phyloP scores from a whole-genome alignment of 2,113 vertebrate species.

The Montifringilla adamsi region DNA sequence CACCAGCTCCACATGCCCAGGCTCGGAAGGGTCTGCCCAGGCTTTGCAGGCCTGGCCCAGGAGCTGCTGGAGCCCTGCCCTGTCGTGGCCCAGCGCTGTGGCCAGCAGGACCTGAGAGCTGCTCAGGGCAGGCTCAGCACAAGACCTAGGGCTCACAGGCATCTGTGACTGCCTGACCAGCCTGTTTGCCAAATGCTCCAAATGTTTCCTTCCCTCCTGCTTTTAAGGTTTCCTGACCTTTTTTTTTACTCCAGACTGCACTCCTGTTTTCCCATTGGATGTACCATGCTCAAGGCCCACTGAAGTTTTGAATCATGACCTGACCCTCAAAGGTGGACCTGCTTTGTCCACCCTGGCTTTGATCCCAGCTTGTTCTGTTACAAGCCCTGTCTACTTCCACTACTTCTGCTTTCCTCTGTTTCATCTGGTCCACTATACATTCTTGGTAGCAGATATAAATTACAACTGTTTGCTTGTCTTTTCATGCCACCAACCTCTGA shows the following conservation, averaged over 20 bases:
- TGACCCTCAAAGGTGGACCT: not conserved
- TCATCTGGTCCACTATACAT: not conserved
- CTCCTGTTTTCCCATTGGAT: not conserved
- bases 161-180: not conserved
- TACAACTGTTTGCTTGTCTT: not conserved
- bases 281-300: not conserved
- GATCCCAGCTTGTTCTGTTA: not conserved
- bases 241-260: not conserved
- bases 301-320: not conserved
- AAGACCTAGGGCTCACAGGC: accelerated
- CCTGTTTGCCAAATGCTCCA: not conserved
- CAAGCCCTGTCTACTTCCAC: not conserved
- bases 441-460: not conserved
- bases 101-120: not conserved
- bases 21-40: not conserved
- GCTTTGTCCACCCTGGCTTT: not conserved
- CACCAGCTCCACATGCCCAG: not conserved
- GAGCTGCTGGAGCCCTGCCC: not conserved
- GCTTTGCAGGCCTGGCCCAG: not conserved
- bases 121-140: not conserved
- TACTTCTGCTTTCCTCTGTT: not conserved
- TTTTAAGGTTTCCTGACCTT: not conserved
- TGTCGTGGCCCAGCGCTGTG: not conserved
- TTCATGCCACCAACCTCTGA: not conserved
- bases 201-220: not conserved